A percentile compares a stretch with the other conserved stretches of the same genome.
Evolutionary conservation across 2,888 invertebrate species (phyloP).

Genomic region (Drosophila affinis): DNA sequence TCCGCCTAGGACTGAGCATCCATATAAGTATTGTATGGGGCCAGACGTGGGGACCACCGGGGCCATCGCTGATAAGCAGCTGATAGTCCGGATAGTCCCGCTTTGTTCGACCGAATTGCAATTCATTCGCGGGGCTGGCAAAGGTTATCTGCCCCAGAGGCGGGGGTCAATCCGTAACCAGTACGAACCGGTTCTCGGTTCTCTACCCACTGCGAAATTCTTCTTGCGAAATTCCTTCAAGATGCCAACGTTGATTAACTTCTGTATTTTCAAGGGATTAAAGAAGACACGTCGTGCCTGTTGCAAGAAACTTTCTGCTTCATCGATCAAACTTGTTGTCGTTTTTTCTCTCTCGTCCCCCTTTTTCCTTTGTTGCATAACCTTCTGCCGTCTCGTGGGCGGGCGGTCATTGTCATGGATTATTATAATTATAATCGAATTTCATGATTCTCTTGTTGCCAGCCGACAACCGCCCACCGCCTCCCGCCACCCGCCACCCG

Average conservation of each 20-base stretch:
- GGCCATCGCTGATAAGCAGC: constrained; percentile 7
- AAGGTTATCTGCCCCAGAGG: constrained; percentile 58
- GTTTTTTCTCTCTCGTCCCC: background rate
- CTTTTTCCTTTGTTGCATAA: constrained; percentile 26
- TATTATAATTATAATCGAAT: constrained; percentile 11
- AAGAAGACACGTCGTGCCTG: constrained; percentile 22
- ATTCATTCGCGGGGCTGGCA: constrained; percentile 54
- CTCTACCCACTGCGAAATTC: constrained; percentile 7
- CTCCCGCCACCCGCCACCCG: background rate
- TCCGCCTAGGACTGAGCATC: constrained; percentile 22
- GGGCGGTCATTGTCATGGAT: constrained; percentile 12
- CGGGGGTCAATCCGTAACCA: constrained; percentile 53
- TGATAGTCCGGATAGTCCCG: constrained; percentile 54
- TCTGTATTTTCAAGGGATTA: constrained; percentile 9
- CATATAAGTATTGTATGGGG: constrained; percentile 16
- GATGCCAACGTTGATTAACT: constrained; percentile 9
- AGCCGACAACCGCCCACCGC: constrained; percentile 7
- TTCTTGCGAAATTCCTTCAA: background rate
- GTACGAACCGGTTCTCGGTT: constrained; percentile 50
- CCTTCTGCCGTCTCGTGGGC: background rate
- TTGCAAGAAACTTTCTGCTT: constrained; percentile 1
- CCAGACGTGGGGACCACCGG: constrained; percentile 7
- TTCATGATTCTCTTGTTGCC: constrained; percentile 23
- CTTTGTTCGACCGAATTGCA: constrained; percentile 47
- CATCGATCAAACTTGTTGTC: constrained; percentile 44